Evolutionary conservation across 2,797 vertebrate species (phyloP).

Genomic region (Lerista edwardsae): DNA sequence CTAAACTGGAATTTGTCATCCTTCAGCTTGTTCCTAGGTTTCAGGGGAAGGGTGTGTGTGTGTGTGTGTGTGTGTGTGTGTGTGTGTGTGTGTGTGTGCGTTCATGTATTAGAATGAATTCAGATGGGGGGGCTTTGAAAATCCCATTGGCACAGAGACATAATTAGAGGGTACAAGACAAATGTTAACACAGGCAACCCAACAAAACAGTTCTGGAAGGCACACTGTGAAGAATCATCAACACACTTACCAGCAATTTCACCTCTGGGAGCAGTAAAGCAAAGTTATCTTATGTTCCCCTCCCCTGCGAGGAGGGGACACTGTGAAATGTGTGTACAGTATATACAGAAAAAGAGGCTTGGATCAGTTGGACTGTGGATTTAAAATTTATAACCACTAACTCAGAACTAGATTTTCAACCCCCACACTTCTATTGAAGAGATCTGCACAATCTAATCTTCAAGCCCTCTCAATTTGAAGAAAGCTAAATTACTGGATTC

Average conservation of each 20-base stretch:
- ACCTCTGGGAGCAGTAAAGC: conserved; percentile 30
- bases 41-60: too few species aligned
- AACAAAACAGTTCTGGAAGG: not conserved
- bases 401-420: not conserved
- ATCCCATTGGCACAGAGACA: too few species aligned
- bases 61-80: too few species aligned
- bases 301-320: not conserved
- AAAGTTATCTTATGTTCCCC: not conserved
- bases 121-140: too few species aligned
- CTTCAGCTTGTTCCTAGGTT: too few species aligned
- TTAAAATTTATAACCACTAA: conserved; percentile 22
- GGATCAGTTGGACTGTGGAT: not conserved
- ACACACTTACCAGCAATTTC: not conserved
- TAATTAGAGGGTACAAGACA: accelerated
- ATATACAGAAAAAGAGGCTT: not conserved
- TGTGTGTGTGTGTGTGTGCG: too few species aligned
- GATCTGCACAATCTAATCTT: not conserved
- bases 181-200: not conserved
- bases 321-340: not conserved
- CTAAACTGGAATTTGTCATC: too few species aligned
- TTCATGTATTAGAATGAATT: too few species aligned
- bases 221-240: conserved; percentile 7
- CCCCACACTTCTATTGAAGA: conserved; percentile 5
- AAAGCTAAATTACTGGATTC: not conserved
- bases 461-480: not conserved